Conservation (phyloP, 37 sponge, comb jelly and placozoan species). For the Aplysina aerophoba region DNA sequence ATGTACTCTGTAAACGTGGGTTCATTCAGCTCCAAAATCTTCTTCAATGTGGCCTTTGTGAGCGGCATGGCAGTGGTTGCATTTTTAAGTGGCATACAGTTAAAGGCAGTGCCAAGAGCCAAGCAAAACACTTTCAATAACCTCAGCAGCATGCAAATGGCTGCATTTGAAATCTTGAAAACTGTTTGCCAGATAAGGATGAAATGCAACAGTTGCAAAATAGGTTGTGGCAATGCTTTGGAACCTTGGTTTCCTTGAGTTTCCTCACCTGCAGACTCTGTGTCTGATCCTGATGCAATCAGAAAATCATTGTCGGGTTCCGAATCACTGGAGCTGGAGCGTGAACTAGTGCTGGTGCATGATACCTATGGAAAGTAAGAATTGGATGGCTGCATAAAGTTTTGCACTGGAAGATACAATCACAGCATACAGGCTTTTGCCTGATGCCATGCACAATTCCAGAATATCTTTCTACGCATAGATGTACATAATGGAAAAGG, state of each 20-base stretch:
- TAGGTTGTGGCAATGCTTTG: background rate
- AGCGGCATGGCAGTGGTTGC: background rate
- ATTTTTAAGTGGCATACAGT: background rate
- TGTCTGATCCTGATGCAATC: no score
- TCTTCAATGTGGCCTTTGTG: background rate
- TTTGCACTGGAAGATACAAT: no score
- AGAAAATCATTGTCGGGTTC: no score
- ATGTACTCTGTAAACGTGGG: conserved; percentile 32
- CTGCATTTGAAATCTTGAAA: conserved; percentile 13
- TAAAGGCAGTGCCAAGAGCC: background rate
- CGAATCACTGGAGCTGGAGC: no score
- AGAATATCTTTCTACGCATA: no score
- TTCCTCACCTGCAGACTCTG: no score
- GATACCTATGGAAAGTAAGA: no score
- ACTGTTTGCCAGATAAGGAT: background rate
- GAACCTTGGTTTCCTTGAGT: background rate
- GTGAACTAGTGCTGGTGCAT: no score
- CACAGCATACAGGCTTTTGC: no score
- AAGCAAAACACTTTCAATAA: background rate
- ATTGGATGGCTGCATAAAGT: no score
- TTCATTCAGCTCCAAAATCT: background rate
- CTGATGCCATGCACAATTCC: no score
- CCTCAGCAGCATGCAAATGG: background rate
- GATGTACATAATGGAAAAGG: no score
- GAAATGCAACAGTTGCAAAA: background rate